A percentile compares a stretch with the other conserved stretches of the same genome.
phyloP scores from a whole-genome alignment of 2,888 invertebrate species.

The Ophioninae sp. region DNA sequence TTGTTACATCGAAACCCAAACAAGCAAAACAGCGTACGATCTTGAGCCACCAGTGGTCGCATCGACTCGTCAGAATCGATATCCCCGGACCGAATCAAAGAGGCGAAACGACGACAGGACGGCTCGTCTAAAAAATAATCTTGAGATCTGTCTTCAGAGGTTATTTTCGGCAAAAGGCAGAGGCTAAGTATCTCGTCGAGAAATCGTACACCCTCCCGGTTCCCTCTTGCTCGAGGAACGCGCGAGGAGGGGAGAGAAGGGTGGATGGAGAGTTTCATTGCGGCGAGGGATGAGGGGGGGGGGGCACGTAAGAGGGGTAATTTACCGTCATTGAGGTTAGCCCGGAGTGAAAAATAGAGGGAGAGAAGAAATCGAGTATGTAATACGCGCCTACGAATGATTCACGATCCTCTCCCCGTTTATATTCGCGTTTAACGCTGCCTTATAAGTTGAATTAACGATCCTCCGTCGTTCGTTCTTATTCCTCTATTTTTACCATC shows the following conservation, averaged over 20 bases:
- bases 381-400: slow-evolving; percentile 61
- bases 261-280: neutral
- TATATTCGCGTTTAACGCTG: slow-evolving; percentile 56
- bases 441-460: slow-evolving; percentile 60
- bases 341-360: slow-evolving; percentile 10
- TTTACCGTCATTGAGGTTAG: slow-evolving; percentile 58
- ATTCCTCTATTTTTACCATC: neutral
- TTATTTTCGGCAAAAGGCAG: slow-evolving; percentile 47
- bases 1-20: too few species aligned
- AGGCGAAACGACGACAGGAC: too few species aligned
- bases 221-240: slow-evolving; percentile 30
- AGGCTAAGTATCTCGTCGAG: slow-evolving; percentile 29
- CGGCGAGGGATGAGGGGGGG: neutral
- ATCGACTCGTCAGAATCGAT: too few species aligned
- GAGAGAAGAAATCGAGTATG: slow-evolving; percentile 56
- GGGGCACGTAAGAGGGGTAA: slow-evolving; percentile 49
- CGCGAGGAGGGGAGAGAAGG: slow-evolving; percentile 15
- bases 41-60: too few species aligned
- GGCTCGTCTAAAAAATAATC: too few species aligned
- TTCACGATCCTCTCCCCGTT: slow-evolving; percentile 55
- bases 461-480: slow-evolving; percentile 22
- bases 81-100: too few species aligned
- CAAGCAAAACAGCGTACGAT: too few species aligned
- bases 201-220: too few species aligned
- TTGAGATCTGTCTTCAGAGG: neutral